Evolutionary conservation across 2,888 invertebrate species (phyloP).

Genomic region (Chloromyia formosa): DNA sequence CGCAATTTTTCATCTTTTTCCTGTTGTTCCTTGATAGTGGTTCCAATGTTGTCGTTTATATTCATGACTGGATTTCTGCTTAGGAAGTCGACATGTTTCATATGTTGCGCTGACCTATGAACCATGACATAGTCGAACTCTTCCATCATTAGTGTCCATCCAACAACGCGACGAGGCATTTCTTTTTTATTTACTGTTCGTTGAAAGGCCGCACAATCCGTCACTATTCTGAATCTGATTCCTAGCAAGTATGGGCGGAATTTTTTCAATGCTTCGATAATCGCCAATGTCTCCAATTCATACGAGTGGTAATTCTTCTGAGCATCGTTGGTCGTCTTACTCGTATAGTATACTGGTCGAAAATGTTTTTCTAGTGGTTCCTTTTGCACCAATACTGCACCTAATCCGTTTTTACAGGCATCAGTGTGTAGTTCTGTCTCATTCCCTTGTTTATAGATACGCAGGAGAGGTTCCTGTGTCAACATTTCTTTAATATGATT

Average conservation of each 20-base stretch:
- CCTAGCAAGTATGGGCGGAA: conserved; percentile 1
- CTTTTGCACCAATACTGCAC: not conserved
- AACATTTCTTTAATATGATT: not conserved
- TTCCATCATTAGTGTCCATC: not conserved
- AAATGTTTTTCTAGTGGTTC: not conserved
- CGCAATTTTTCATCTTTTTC: not conserved
- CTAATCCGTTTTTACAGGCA: not conserved
- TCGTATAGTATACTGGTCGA: not conserved
- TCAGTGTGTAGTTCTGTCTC: not conserved
- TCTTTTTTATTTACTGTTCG: conserved; percentile 3
- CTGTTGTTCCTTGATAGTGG: not conserved
- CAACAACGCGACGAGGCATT: not conserved
- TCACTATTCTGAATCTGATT: conserved; percentile 11
- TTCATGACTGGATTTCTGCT: not conserved
- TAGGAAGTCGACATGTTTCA: not conserved
- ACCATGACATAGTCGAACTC: not conserved
- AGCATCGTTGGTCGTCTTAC: not conserved
- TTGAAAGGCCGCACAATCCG: conserved; percentile 13
- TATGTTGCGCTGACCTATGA: not conserved
- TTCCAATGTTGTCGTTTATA: not conserved
- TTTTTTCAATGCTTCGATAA: not conserved
- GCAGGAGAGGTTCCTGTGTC: not conserved
- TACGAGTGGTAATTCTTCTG: not conserved
- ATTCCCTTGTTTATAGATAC: not conserved
- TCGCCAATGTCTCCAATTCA: conserved; percentile 25